Evolutionary conservation across 2,113 vertebrate species (phyloP), one percentile per base, ranked within the genome.

Genomic region (Eublepharis macularius): DNA sequence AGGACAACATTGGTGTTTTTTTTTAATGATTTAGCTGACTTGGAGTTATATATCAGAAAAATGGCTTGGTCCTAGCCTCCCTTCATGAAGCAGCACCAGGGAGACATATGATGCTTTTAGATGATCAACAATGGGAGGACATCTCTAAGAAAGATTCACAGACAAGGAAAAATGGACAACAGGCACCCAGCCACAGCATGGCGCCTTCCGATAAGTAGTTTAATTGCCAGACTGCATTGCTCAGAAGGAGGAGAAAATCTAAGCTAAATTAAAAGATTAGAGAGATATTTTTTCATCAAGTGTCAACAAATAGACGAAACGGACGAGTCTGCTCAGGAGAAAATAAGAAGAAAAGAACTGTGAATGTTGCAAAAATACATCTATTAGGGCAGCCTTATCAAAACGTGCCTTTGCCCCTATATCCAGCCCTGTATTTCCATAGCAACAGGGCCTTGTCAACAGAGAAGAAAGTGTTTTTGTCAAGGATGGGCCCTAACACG

Each of bases 211-310:
- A 92, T 93, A 94, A 95, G 86, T 93, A 92, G 88, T 92, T 93
- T 95, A 94, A 94, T 95, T 95, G 92, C 90, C 90, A 93, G 84
- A 68, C 36, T 70, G 68, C 91, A 51, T 86, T 90, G 84, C 90
- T 85, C 81, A 84, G 93, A 73, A 83, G 89, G 87, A 92, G 88
- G n/a, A 68, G 92, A 88, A 91, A 93, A 94, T 94, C 91, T 91
- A 90, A 93, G 88, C 88, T 93, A 95, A 95, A 95, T 95, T 93
- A 95, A 95, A 95, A 95, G 92, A 95, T 92, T 95, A 91, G 89
- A 94, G 92, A 91, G 91, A 94, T 92, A 93, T 92, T 93, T 94
- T 93, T 92, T 91, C 91, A 93, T 93, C 91, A 87, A 94, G 90
- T 91, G 88, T 81, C 51, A 93, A 94, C 49, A 80, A 94, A 94